phyloP scores from a whole-genome alignment of 2,797 vertebrate genomes.

The Chaetophractus vellerosus region DNA sequence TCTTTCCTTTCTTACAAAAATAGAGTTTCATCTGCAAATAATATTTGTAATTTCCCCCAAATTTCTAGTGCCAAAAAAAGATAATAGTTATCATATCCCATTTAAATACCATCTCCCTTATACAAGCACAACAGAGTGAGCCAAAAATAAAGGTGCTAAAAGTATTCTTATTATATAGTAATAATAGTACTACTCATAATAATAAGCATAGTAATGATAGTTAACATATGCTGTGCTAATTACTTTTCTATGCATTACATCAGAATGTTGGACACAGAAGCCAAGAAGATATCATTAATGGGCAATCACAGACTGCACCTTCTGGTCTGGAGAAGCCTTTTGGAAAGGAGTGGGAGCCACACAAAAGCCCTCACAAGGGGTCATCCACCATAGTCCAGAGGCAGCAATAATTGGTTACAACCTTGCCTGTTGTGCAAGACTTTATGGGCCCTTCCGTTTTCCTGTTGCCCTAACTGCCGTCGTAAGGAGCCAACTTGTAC shows the following conservation, averaged over 20 bases:
- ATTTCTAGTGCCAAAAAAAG: not conserved
- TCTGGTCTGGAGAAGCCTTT: not conserved
- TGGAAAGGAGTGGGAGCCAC: too few relatives aligned
- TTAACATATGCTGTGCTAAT: not conserved
- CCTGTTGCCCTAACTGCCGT: not conserved
- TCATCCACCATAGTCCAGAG: not conserved
- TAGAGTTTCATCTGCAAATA: not conserved
- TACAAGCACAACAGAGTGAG: not conserved
- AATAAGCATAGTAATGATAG: not conserved
- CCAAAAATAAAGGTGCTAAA: not conserved
- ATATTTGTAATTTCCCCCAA: not conserved
- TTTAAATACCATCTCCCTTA: not conserved
- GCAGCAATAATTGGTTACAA: not conserved
- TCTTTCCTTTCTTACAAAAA: not conserved
- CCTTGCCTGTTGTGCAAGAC: too few relatives aligned
- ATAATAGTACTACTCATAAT: not conserved
- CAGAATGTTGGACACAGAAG: fast-evolving
- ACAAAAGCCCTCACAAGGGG: not conserved
- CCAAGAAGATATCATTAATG: not conserved
- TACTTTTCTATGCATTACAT: not conserved
- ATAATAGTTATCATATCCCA: not conserved
- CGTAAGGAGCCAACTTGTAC: fast-evolving
- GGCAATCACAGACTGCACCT: not conserved
- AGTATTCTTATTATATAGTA: not conserved
- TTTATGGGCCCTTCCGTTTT: not conserved